A percentile compares a stretch with the other conserved stretches of the same genome.
Conservation (phyloP, 2,113 vertebrate genomes). For the Platysternon megacephalum region DNA sequence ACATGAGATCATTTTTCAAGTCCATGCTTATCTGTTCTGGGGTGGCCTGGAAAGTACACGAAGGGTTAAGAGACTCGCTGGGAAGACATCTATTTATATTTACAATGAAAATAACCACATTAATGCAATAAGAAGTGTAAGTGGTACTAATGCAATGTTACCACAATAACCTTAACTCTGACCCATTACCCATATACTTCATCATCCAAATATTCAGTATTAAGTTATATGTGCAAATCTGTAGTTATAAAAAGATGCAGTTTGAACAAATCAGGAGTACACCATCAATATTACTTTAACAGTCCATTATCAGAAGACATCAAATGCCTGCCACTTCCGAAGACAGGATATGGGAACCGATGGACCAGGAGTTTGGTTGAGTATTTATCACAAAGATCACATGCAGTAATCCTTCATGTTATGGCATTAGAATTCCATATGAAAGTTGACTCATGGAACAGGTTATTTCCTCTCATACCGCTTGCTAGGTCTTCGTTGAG, state of each 20-base stretch:
- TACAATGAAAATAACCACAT: neutral
- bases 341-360: neutral
- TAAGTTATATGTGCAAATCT: neutral
- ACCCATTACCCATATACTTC: neutral
- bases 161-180: neutral
- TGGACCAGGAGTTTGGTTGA: neutral
- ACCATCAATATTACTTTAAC: neutral
- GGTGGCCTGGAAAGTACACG: conserved; percentile 81
- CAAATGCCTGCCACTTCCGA: neutral
- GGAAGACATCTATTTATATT: neutral
- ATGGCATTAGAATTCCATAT: neutral
- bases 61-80: neutral
- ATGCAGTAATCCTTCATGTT: neutral
- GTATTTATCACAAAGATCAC: neutral
- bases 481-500: too few species aligned
- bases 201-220: neutral
- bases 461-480: too few species aligned
- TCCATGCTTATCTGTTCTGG: conserved; percentile 95
- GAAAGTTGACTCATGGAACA: neutral
- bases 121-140: neutral
- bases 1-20: conserved; percentile 84
- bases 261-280: neutral
- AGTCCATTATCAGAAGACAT: neutral
- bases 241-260: neutral
- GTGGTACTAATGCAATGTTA: neutral